Conservation (phyloP, 2,888 invertebrate genomes). For the Leptothorax acervorum region DNA sequence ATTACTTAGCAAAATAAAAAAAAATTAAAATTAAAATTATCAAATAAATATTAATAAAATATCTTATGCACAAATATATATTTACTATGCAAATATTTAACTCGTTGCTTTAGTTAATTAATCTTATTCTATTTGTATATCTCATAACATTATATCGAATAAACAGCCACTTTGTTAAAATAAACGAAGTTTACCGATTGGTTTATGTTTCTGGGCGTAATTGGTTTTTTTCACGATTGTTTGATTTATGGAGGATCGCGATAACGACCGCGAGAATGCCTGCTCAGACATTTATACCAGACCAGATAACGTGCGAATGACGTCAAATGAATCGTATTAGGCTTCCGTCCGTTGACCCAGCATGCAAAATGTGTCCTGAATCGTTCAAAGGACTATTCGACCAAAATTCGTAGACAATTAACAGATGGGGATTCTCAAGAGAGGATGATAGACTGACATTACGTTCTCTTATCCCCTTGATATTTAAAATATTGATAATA, state of each 20-base stretch:
- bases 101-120: not conserved
- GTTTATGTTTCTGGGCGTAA: constrained; percentile 38
- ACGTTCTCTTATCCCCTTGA: not conserved
- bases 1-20: not conserved
- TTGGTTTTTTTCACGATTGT: not conserved
- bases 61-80: not conserved
- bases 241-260: constrained; percentile 31
- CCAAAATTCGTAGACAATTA: not conserved
- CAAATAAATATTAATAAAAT: constrained; percentile 9
- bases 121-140: not conserved
- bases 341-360: constrained; percentile 54
- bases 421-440: not conserved
- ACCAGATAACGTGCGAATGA: constrained; percentile 55
- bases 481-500: not conserved
- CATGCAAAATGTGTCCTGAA: constrained; percentile 44
- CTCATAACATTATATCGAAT: not conserved
- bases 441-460: not conserved
- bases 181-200: not conserved
- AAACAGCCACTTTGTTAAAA: not conserved
- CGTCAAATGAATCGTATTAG: constrained; percentile 54
- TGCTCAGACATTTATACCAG: constrained; percentile 33
- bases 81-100: constrained; percentile 1
- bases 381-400: not conserved
- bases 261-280: constrained; percentile 30
- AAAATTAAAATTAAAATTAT: not conserved